Base-by-base conservation (phyloP, 1,140 invertebrate species). In the Sipha flava region DNA sequence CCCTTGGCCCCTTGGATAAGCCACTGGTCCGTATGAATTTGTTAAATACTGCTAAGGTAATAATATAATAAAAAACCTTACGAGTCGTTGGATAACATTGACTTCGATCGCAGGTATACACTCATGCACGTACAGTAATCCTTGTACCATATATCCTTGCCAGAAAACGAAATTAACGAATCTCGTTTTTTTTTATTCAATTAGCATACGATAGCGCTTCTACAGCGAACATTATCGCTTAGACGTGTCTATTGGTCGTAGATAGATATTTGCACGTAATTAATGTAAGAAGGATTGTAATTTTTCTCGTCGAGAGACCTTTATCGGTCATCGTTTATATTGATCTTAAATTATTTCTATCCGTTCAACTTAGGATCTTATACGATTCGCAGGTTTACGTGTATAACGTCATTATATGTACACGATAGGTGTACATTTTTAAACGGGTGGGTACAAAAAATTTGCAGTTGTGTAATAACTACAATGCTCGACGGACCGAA, bases 151-250 rank as follows among this genome's bases (percentile, higher is more conserved):
- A 0, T 47, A 47, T 47, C 23, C 23, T n/a, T 31, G 21, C 47
- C 16, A 26, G 23, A 31, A 31, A 29, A 47, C n/a, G n/a, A 47
- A 29, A n/a, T 23, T 29, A n/a, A 45, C 16, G 40, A 45, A 70
- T 70, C 7, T 70, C 18, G 66, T 70, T 70, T 70, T 70, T 70
- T 70, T 70, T 70, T 29, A 70, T 70, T 29, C 2, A 45, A 43
- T 47, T 14, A 26, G 18, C 9, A 23, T 3, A 16, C 26, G 43
- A 29, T 16, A 16, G 5, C 2, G 9, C 1, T 47, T 66, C 0
- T 10, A 70, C 5, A 18, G 2, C 26, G 10, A 7, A 31, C 29
- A 47, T n/a, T n/a, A 29, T 2, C 29, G 29, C 7, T 70, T 45
- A 43, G 7, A 29, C 16, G 29, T 29, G 29, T 31, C 16, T 70